phyloP scores from a whole-genome alignment of 2,797 vertebrate genomes.

The Galago senegalensis region DNA sequence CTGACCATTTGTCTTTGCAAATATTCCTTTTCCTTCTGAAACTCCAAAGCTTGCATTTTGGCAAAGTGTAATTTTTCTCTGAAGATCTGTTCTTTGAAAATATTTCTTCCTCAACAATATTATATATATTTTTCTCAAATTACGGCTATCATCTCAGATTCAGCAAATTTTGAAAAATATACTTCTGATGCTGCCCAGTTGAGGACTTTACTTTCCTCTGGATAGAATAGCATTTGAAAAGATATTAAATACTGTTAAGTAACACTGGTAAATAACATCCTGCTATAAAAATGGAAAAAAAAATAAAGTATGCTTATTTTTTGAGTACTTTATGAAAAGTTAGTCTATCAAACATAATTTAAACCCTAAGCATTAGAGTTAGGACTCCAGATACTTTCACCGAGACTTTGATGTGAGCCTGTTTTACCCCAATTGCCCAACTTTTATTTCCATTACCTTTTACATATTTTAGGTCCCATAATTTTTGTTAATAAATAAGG shows the following conservation, averaged over 20 bases:
- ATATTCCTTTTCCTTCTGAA: background rate
- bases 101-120: background rate
- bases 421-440: background rate
- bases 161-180: slow-evolving; percentile 27
- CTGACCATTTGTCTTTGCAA: background rate
- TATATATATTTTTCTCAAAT: background rate
- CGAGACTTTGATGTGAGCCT: background rate
- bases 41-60: background rate
- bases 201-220: slow-evolving; percentile 7
- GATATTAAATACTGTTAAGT: background rate
- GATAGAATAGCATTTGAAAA: rapidly evolving
- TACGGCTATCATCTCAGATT: background rate
- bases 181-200: background rate
- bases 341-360: slow-evolving; percentile 10
- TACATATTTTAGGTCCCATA: background rate
- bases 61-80: background rate
- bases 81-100: background rate
- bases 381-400: background rate
- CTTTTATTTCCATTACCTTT: background rate
- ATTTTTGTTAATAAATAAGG: slow-evolving; percentile 40
- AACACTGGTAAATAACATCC: background rate
- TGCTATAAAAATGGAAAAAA: background rate
- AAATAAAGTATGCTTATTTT: background rate
- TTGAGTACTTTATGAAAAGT: background rate
- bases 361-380: slow-evolving; percentile 20